phyloP scores from a whole-genome alignment of 2,113 vertebrate genomes.

The Silurus asotus region DNA sequence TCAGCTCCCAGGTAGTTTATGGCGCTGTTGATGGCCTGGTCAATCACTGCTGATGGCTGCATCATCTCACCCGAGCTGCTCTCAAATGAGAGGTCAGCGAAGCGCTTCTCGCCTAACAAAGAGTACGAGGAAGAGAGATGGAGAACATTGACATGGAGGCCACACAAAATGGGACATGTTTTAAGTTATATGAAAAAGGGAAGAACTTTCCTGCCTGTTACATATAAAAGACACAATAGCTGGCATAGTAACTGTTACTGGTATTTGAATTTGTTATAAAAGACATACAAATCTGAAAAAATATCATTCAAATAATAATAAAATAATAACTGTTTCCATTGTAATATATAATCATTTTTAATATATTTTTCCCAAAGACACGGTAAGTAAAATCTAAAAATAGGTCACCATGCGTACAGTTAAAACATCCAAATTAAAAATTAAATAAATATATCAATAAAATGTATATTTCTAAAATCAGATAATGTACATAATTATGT shows the following conservation, averaged over 20 bases:
- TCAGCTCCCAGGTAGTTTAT: constrained; percentile 97
- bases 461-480: background rate
- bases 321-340: background rate
- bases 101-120: constrained; percentile 87
- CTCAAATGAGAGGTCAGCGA: constrained; percentile 87
- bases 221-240: background rate
- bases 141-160: background rate
- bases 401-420: background rate
- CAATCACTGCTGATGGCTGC: constrained; percentile 89
- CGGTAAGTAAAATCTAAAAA: background rate
- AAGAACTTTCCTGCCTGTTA: background rate
- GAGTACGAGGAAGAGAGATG: constrained; percentile 46
- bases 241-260: background rate
- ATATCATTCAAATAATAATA: background rate
- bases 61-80: constrained; percentile 81
- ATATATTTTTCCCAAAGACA: background rate
- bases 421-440: background rate
- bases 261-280: background rate
- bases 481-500: background rate
- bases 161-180: background rate
- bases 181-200: background rate
- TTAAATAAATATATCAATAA: background rate
- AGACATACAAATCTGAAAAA: background rate
- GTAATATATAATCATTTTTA: too few relatives aligned
- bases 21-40: constrained; percentile 98